These are phyloP conservation scores for Clostera curtula DNA, from an alignment of 2,888 invertebrate species.

Conservation along the genomic window DNA sequence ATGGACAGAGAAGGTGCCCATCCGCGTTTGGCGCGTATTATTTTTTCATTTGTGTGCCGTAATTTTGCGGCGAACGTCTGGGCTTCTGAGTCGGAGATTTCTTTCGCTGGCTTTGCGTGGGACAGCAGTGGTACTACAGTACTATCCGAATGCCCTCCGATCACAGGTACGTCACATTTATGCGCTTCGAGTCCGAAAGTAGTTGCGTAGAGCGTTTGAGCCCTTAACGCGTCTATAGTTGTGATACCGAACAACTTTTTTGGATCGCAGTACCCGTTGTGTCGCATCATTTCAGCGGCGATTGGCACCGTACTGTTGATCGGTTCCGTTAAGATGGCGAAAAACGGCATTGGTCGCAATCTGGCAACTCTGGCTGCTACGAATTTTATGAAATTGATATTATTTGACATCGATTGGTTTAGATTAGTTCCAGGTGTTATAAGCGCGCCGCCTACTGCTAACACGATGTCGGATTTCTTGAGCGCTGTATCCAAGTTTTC, in stretches of 20 bases:
- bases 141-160: constrained; percentile 84
- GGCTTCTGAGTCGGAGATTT: constrained; percentile 54
- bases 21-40: constrained; percentile 78
- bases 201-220: constrained; percentile 84
- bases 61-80: constrained; percentile 43
- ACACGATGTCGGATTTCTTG: constrained; percentile 76
- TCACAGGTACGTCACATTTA: constrained; percentile 81
- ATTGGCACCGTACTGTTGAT: constrained; percentile 60
- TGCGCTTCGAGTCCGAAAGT: constrained; percentile 77
- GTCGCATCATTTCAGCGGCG: constrained; percentile 54
- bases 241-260: constrained; percentile 83
- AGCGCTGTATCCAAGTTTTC: constrained; percentile 48
- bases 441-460: constrained; percentile 78
- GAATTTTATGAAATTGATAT: constrained; percentile 50
- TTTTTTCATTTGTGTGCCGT: constrained; percentile 77
- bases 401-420: constrained; percentile 73
- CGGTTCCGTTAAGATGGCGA: constrained; percentile 62
- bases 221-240: constrained; percentile 81
- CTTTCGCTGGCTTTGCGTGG: constrained; percentile 75
- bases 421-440: constrained; percentile 76
- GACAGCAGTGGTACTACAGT: constrained; percentile 87
- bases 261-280: constrained; percentile 71
- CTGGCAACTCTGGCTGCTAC: constrained; percentile 38
- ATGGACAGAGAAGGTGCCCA: constrained; percentile 75
- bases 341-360: constrained; percentile 44